Evolutionary conservation across 2,797 vertebrate species (phyloP).

Genomic region (Austrolebias charrua): DNA sequence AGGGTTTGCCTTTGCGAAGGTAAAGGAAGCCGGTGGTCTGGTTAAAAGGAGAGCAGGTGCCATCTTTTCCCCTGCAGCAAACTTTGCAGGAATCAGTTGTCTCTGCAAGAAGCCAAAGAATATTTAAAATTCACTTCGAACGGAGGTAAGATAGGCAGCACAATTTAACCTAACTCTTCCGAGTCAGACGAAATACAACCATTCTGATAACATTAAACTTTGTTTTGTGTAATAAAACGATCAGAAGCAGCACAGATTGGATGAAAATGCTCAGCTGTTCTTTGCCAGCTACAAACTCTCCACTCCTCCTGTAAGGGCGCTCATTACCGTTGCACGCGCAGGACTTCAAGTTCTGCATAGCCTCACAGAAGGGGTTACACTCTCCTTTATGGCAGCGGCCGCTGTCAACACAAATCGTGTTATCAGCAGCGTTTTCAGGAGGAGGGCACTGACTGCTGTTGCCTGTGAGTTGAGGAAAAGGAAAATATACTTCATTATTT

Average conservation of each 20-base stretch:
- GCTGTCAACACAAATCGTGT: conserved; percentile 89
- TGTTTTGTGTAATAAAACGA: no score
- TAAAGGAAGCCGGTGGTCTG: conserved; percentile 76
- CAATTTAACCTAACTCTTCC: no score
- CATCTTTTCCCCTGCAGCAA: conserved; percentile 83
- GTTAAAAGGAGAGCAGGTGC: conserved; percentile 81
- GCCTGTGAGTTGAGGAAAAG: conserved; percentile 69
- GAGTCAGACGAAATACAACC: no score
- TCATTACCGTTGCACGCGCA: conserved; percentile 92
- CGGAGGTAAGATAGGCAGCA: no score
- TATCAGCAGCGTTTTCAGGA: conserved; percentile 83
- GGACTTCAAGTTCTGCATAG: conserved; percentile 79
- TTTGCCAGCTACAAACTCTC: neutral
- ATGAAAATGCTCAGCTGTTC: no score
- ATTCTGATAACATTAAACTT: no score
- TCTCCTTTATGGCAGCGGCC: conserved; percentile 88
- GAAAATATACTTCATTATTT: neutral
- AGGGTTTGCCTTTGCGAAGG: conserved; percentile 96
- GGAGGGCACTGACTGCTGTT: conserved; percentile 91
- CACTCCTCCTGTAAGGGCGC: neutral
- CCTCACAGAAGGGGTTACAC: conserved; percentile 93
- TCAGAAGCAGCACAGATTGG: no score
- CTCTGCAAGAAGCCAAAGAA: conserved; percentile 72
- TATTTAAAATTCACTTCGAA: neutral
- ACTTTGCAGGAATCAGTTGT: conserved; percentile 95